Conservation (phyloP, 1,140 invertebrate genomes). For the Brachionus rubens region DNA sequence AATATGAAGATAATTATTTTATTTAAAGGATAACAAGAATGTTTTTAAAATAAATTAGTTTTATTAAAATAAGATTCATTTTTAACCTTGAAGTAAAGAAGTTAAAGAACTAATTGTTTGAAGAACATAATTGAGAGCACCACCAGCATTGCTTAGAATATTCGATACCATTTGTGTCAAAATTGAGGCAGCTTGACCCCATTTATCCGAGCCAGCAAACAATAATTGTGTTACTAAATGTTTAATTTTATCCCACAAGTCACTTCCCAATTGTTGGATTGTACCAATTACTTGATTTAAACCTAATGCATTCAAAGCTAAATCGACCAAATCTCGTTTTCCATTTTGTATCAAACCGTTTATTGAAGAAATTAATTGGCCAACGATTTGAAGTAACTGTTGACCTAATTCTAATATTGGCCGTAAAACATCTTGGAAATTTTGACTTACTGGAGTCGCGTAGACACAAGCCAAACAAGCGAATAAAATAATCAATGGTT, state of each 20-base stretch:
- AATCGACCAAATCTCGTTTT: background rate
- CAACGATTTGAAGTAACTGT: slow-evolving; percentile 1
- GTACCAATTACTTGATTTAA: background rate
- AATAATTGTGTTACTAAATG: background rate
- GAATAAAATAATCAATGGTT: background rate
- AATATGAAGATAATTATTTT: no score
- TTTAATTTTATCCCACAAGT: background rate
- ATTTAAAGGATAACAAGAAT: no score
- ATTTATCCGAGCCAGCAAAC: background rate
- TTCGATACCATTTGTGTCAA: background rate
- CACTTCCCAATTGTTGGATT: background rate
- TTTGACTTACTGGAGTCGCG: background rate
- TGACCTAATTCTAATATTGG: slow-evolving; percentile 22
- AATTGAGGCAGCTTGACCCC: background rate
- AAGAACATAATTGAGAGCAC: background rate
- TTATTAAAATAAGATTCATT: no score
- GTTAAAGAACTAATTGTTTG: background rate
- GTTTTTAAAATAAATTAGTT: no score
- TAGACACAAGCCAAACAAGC: slow-evolving; percentile 7
- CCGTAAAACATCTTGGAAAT: background rate
- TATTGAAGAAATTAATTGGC: background rate
- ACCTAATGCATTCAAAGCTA: background rate
- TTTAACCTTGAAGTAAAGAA: no score
- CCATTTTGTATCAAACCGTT: no score
- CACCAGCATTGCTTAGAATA: background rate